phyloP scores from a whole-genome alignment of 2,888 invertebrate species.

The Euproctis similis region DNA sequence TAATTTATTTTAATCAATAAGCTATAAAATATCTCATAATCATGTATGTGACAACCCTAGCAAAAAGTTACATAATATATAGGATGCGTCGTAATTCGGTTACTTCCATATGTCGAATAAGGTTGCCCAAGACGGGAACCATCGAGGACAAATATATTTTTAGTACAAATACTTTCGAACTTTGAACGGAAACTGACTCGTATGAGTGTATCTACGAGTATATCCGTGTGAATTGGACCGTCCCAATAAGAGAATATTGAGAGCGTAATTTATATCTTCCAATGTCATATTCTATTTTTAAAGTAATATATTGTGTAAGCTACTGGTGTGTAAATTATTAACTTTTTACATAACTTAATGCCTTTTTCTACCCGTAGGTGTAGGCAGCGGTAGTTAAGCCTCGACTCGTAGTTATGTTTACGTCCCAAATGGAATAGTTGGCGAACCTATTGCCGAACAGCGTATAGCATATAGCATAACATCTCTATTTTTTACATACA shows the following conservation, averaged over 20 bases:
- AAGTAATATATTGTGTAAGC: no score
- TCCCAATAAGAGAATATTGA: constrained; percentile 6
- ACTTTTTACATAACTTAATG: no score
- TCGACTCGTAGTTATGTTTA: no score
- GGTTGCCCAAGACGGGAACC: constrained; percentile 33
- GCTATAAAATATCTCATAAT: constrained; percentile 3
- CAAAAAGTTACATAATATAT: constrained; percentile 27
- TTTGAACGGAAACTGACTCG: constrained; percentile 40
- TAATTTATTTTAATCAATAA: no score
- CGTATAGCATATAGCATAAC: no score
- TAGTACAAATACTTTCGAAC: constrained; percentile 21
- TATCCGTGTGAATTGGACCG: constrained; percentile 32
- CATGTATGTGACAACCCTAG: constrained; percentile 1
- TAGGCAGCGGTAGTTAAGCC: no score
- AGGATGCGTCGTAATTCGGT: constrained; percentile 31
- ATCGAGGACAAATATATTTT: constrained; percentile 32
- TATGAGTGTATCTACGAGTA: constrained; percentile 29
- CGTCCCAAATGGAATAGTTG: no score
- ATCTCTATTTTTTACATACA: no score
- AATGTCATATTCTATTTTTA: constrained; percentile 1
- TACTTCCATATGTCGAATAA: constrained; percentile 34
- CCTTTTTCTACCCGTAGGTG: no score
- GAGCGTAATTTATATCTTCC: constrained; percentile 1
- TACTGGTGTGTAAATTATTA: no score
- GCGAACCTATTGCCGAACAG: no score